Evolutionary conservation across 2,113 vertebrate genomes (phyloP).

Genomic region (Ptyas mucosa): DNA sequence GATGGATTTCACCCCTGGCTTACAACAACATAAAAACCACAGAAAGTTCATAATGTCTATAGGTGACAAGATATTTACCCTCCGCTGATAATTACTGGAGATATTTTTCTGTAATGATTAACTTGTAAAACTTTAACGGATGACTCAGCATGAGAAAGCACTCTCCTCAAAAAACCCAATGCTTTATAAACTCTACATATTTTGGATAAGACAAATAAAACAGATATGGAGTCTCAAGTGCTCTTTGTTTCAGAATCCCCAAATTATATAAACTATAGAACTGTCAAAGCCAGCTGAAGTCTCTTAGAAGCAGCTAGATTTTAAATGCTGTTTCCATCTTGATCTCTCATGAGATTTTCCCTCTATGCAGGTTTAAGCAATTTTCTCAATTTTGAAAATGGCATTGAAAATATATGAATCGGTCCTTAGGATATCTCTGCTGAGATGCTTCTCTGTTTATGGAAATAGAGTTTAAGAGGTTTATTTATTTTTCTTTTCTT

Average conservation of each 20-base stretch:
- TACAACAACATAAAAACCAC: not conserved
- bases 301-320: no score
- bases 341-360: not conserved
- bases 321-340: not conserved
- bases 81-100: not conserved
- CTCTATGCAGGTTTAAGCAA: not conserved
- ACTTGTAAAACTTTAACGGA: not conserved
- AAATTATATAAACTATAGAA: not conserved
- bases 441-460: not conserved
- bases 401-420: not conserved
- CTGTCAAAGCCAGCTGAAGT: not conserved
- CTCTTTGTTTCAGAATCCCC: not conserved
- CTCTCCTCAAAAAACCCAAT: not conserved
- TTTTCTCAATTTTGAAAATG: not conserved
- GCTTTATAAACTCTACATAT: not conserved
- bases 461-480: not conserved
- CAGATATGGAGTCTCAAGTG: not conserved
- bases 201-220: not conserved
- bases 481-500: constrained; percentile 23
- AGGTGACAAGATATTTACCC: not conserved
- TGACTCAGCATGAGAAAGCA: not conserved
- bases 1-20: not conserved
- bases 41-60: not conserved
- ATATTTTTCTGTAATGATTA: not conserved
- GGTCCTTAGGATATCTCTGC: not conserved